A percentile compares a stretch with the other conserved stretches of the same genome.
These are phyloP conservation scores for Temnothorax curvispinosus DNA, from an alignment of 1,140 invertebrate species.

Conservation along the genomic window DNA sequence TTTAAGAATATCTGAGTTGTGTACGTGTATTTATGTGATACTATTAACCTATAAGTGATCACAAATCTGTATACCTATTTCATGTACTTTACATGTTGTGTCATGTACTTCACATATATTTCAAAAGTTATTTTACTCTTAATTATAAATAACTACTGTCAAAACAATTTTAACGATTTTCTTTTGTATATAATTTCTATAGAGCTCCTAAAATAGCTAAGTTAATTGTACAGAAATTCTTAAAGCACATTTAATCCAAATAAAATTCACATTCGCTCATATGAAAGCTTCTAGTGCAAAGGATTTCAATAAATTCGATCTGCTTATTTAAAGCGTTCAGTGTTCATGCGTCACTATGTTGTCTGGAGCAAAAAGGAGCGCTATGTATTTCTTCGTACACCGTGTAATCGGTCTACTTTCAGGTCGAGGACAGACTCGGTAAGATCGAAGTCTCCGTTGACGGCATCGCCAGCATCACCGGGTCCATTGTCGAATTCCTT, in stretches of 20 bases:
- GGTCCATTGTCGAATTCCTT: conserved; percentile 83
- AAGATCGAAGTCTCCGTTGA: conserved; percentile 84
- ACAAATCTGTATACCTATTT: background rate
- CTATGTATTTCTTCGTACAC: conserved; percentile 26
- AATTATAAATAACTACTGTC: background rate
- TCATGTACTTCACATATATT: too few relatives aligned
- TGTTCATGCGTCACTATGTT: conserved; percentile 38
- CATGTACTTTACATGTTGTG: background rate
- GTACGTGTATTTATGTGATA: background rate
- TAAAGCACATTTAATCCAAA: background rate
- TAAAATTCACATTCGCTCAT: conserved; percentile 10
- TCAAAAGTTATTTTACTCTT: background rate
- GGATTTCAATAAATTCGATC: background rate
- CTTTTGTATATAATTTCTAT: background rate
- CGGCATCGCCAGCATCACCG: conserved; percentile 83
- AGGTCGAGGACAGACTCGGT: conserved; percentile 84
- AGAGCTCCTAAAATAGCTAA: background rate
- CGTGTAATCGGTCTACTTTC: conserved; percentile 71
- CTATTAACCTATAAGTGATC: background rate
- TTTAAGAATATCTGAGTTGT: background rate
- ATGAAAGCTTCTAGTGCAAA: conserved; percentile 25
- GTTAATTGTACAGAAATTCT: background rate
- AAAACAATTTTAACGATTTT: background rate
- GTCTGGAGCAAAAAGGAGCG: conserved; percentile 29
- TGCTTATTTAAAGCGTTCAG: conserved; percentile 46